These are phyloP conservation scores for Electrona antarctica DNA, from an alignment of 2,113 vertebrate species.

Conservation along the genomic window DNA sequence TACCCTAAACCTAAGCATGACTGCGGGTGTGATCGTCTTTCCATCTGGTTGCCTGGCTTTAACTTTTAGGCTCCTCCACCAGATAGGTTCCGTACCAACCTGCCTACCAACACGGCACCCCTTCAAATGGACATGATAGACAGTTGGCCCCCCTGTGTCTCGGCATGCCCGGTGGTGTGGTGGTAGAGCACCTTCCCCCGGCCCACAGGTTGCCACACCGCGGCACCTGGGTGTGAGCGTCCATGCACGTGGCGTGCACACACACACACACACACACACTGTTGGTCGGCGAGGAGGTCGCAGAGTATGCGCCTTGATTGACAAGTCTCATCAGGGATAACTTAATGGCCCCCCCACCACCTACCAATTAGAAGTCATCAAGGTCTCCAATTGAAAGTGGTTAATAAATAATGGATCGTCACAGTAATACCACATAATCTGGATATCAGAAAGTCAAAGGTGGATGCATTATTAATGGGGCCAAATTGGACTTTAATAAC, in stretches of 20 bases:
- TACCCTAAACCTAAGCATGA: not conserved
- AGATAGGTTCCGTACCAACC: constrained; percentile 26
- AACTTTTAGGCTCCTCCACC: constrained; percentile 66
- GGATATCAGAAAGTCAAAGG: constrained; percentile 87
- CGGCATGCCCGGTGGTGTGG: constrained; percentile 43
- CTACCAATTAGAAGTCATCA: constrained; percentile 84
- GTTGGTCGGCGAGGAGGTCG: constrained; percentile 55
- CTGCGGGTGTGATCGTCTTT: constrained; percentile 40
- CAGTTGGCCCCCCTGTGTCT: constrained; percentile 60
- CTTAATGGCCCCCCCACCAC: constrained; percentile 78
- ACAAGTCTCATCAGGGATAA: constrained; percentile 82
- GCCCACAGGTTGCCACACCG: constrained; percentile 50
- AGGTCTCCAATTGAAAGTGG: constrained; percentile 83
- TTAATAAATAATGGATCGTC: constrained; percentile 85
- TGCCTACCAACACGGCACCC: constrained; percentile 34
- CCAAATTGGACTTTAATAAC: constrained; percentile 88
- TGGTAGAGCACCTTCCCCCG: constrained; percentile 38
- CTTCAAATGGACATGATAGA: constrained; percentile 69
- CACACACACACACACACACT: not conserved
- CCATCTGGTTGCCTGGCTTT: constrained; percentile 67
- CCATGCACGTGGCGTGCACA: constrained; percentile 32
- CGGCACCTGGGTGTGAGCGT: constrained; percentile 36
- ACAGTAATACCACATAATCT: constrained; percentile 86
- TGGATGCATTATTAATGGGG: constrained; percentile 86
- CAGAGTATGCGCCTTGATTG: constrained; percentile 75